Conservation (phyloP, 2,113 vertebrate genomes). For the Ictalurus punctatus region DNA sequence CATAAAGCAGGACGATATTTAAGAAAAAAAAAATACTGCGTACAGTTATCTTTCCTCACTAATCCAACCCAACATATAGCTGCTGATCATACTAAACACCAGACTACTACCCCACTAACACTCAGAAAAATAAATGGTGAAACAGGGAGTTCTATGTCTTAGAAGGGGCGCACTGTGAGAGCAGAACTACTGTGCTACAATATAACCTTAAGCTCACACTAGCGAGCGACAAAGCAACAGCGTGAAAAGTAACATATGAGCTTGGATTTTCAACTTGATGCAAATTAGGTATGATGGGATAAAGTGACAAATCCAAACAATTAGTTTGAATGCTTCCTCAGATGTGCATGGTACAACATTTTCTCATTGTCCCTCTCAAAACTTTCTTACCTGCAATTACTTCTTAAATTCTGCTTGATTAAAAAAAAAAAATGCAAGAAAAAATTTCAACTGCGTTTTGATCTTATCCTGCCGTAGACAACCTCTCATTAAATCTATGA, state of each 20-base stretch:
- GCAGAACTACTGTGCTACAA: neutral
- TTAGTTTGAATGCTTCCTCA: neutral
- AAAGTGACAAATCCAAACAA: neutral
- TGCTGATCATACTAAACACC: conserved; percentile 52
- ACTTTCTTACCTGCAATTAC: neutral
- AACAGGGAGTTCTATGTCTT: conserved; percentile 6
- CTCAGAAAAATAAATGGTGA: conserved; percentile 29
- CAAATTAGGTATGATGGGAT: neutral
- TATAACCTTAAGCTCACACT: neutral
- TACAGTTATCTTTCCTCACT: neutral
- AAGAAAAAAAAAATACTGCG: neutral
- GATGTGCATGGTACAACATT: neutral
- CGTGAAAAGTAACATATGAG: neutral
- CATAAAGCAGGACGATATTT: neutral
- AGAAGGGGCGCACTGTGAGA: neutral
- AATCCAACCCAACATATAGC: neutral
- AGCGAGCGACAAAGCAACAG: neutral
- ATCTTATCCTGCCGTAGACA: neutral
- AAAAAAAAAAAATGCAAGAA: neutral
- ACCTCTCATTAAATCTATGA: neutral
- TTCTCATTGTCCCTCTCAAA: neutral
- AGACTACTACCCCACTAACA: conserved; percentile 43
- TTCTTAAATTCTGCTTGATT: neutral
- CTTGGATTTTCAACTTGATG: neutral
- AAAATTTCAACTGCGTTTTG: neutral